Percentiles rank a stretch among this genome's conserved stretches.
phyloP scores from a whole-genome alignment of 1,140 invertebrate species.

The Palaemon carinicauda region DNA sequence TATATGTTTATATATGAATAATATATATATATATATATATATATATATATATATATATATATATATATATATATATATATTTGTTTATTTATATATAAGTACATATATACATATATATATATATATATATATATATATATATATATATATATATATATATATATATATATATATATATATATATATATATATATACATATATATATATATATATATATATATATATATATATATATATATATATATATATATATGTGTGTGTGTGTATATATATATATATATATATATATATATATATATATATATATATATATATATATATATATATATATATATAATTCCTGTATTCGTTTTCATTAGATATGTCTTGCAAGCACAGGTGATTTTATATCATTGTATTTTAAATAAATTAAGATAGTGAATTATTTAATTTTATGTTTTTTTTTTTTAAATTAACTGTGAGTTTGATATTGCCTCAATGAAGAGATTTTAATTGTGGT shows the following conservation, averaged over 20 bases:
- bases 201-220: conserved; percentile 19
- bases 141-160: background rate
- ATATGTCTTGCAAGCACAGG: no score
- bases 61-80: background rate
- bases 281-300: conserved; percentile 7
- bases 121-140: background rate
- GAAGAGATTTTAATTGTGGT: no score
- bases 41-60: background rate
- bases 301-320: conserved; percentile 16
- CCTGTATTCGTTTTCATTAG: no score
- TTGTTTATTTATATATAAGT: background rate
- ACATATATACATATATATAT: background rate
- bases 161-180: background rate
- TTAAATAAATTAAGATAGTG: no score
- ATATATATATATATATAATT: background rate
- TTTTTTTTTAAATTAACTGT: no score
- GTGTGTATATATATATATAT: background rate
- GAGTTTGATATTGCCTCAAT: no score
- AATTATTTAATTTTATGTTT: no score
- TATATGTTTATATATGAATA: background rate
- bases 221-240: conserved; percentile 19
- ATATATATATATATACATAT: background rate
- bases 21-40: background rate
- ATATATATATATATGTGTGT: background rate
- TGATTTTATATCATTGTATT: no score